These are phyloP conservation scores for Machimus rusticus DNA, from an alignment of 2,888 invertebrate genomes.

Conservation along the genomic window DNA sequence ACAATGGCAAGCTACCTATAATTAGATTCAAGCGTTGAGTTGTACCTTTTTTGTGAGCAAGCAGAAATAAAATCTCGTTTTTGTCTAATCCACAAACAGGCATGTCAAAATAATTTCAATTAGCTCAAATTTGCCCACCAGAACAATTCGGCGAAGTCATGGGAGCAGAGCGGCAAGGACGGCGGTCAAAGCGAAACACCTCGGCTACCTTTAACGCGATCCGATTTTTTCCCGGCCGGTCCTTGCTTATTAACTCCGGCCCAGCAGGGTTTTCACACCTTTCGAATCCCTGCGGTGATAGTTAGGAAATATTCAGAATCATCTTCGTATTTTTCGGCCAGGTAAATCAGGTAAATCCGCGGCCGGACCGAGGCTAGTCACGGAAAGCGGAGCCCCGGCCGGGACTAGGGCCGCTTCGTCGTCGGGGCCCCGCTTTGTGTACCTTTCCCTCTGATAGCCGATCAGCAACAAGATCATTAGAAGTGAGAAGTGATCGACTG, in stretches of 20 bases:
- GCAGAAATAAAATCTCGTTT: background rate
- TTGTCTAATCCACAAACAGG: background rate
- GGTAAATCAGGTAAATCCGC: conserved; percentile 1
- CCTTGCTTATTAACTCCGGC: conserved; percentile 35
- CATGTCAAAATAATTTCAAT: background rate
- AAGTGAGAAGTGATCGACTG: conserved; percentile 14
- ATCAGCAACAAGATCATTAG: conserved; percentile 43
- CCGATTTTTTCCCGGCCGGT: background rate
- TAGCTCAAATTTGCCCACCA: background rate
- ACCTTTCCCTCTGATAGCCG: conserved; percentile 6
- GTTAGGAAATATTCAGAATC: conserved; percentile 38
- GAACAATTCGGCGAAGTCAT: background rate
- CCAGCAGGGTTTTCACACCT: conserved; percentile 46
- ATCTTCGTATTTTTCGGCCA: background rate
- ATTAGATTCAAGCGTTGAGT: background rate
- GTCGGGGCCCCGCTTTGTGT: background rate
- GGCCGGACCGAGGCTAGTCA: background rate
- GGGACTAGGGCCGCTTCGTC: conserved; percentile 9
- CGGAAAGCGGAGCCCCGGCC: background rate
- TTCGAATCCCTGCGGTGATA: conserved; percentile 38
- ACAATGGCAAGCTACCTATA: background rate
- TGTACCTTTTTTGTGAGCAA: background rate
- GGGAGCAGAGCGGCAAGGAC: background rate
- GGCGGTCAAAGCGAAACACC: background rate
- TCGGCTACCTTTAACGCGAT: background rate